phyloP scores from a whole-genome alignment of 2,888 invertebrate genomes.

The Yponomeuta plumbellus region DNA sequence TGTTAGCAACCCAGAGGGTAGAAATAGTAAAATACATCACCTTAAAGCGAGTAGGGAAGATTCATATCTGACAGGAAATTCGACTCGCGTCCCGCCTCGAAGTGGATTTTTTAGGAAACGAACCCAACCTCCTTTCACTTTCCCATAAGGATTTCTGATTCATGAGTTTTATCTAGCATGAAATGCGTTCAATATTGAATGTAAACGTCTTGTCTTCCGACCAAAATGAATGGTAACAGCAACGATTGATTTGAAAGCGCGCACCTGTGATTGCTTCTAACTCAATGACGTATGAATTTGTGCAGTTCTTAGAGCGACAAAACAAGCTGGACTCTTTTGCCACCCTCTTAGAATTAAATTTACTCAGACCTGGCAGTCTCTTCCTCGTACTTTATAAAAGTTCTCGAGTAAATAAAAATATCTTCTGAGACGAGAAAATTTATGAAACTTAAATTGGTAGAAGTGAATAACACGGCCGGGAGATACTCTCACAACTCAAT shows the following conservation, averaged over 20 bases:
- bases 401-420: slow-evolving; percentile 3
- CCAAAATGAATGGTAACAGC: slow-evolving; percentile 51
- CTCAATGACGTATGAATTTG: not conserved
- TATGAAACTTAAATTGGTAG: slow-evolving; percentile 34
- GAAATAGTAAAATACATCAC: slow-evolving; percentile 75
- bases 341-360: not conserved
- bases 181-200: slow-evolving; percentile 71
- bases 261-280: not conserved
- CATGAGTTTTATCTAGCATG: slow-evolving; percentile 73
- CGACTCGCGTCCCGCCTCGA: slow-evolving; percentile 59
- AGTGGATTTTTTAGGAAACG: slow-evolving; percentile 65
- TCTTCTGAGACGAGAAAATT: not conserved
- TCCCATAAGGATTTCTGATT: slow-evolving; percentile 70
- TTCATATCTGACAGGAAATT: slow-evolving; percentile 75
- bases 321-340: not conserved
- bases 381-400: not conserved
- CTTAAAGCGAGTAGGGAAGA: slow-evolving; percentile 74
- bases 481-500: slow-evolving; percentile 55
- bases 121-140: slow-evolving; percentile 57
- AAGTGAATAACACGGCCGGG: slow-evolving; percentile 55
- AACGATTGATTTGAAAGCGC: slow-evolving; percentile 35
- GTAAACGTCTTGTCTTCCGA: slow-evolving; percentile 49
- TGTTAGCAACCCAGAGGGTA: slow-evolving; percentile 49
- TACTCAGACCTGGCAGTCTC: not conserved
- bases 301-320: not conserved